Evolutionary conservation across 2,888 invertebrate species (phyloP), one percentile per base, ranked within the genome.

Genomic region (Clistopyga incitator): DNA sequence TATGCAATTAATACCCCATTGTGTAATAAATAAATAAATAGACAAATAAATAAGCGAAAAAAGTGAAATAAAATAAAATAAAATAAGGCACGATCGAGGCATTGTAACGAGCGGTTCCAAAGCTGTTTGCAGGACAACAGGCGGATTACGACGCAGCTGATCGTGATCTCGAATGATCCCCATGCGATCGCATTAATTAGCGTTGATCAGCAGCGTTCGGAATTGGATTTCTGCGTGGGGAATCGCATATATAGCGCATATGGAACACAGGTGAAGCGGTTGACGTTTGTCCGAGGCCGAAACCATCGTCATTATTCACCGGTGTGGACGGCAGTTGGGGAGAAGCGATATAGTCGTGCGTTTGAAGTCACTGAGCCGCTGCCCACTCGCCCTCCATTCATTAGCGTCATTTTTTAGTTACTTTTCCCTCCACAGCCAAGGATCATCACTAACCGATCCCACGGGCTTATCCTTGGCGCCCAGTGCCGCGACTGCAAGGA

Each of bases 231-330:
- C 20, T 20, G 59, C 38, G 23, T 23, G 23, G 59, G 29, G 45
- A 4, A 10, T 25, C 45, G 29, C 71, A 50, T 47, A 59, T 47
- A 38, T 4, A 20, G 15, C 18, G 10, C 18, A 20, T 4, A n/a
- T 10, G n/a, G 4, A 25, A 20, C 42, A 67, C 45, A 29, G 72
- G 65, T 81, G 70, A 67, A 77, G 75, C 81, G 79, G 71, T 84
- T 74, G 77, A 78, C 84, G 82, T 76, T 84, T 76, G 68, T 78
- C 81, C 70, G 59, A 11, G 74, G 77, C 71, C 76, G 56, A 64
- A 82, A 68, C 64, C 71, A 86, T 84, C 72, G 70, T 86, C 82
- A 85, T 86, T 83, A 86, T 85, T 75, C 70, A 71, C n/a, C 54
- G 38, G 47, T 38, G 75, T 45, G 77, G 67, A 61, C 75, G 65